Evolutionary conservation across 2,888 invertebrate genomes (phyloP).

Genomic region (Ypsolopha sequella): DNA sequence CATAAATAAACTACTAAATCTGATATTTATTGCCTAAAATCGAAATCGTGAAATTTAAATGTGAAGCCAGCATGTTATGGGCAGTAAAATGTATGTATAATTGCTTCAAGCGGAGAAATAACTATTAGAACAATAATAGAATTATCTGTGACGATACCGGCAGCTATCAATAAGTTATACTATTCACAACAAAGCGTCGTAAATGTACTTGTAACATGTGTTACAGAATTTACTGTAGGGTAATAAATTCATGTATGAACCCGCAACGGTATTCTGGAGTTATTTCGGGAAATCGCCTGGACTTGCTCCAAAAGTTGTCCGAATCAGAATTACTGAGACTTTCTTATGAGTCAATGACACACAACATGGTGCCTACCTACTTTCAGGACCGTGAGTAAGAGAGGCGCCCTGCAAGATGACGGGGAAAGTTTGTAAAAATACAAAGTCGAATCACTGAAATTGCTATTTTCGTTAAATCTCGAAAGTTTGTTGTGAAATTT

Average conservation of each 20-base stretch:
- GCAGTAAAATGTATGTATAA: no score
- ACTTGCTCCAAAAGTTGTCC: slow-evolving; percentile 56
- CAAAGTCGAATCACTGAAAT: neutral
- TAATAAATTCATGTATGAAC: slow-evolving; percentile 47
- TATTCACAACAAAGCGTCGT: neutral
- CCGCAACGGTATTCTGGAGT: slow-evolving; percentile 35
- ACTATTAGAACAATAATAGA: no score
- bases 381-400: slow-evolving; percentile 9
- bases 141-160: no score
- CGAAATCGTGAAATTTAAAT: no score
- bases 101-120: no score
- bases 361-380: neutral
- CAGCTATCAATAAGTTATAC: no score
- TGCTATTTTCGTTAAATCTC: neutral
- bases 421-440: neutral
- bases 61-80: no score
- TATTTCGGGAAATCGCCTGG: slow-evolving; percentile 64
- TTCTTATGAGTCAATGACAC: slow-evolving; percentile 61
- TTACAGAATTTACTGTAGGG: slow-evolving; percentile 9
- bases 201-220: neutral
- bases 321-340: slow-evolving; percentile 55
- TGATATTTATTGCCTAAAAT: no score
- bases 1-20: no score
- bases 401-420: neutral
- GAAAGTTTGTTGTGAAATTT: neutral